phyloP scores from a whole-genome alignment of 1,140 invertebrate genomes.

The Tachypleus tridentatus region DNA sequence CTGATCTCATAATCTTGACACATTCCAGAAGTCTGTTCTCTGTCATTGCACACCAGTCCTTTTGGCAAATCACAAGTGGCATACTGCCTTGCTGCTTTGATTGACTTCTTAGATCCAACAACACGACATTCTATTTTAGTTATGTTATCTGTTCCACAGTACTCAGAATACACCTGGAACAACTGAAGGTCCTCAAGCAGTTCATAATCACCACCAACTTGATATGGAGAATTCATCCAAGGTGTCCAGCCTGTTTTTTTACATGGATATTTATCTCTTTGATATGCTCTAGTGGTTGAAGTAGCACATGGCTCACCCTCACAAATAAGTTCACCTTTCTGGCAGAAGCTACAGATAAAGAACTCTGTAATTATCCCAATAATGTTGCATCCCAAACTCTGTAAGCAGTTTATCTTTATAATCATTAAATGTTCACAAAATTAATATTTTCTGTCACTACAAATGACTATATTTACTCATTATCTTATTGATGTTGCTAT shows the following conservation, averaged over 20 bases:
- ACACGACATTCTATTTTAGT: conserved; percentile 59
- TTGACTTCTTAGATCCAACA: conserved; percentile 42
- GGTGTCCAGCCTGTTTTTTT: conserved; percentile 53
- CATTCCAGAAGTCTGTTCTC: conserved; percentile 20
- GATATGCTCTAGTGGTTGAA: conserved; percentile 21
- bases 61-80: conserved; percentile 31
- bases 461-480: no score
- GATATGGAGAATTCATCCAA: conserved; percentile 49
- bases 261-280: conserved; percentile 32
- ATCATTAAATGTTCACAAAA: no score
- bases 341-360: conserved; percentile 13
- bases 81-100: conserved; percentile 48
- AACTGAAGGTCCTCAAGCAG: conserved; percentile 2
- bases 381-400: no score
- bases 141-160: conserved; percentile 48
- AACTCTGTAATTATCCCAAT: not conserved
- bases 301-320: conserved; percentile 11
- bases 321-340: conserved; percentile 7
- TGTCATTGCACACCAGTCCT: conserved; percentile 34
- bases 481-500: no score
- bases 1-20: conserved; percentile 17
- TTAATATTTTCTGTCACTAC: no score
- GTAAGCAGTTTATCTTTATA: no score
- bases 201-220: conserved; percentile 15
- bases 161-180: conserved; percentile 26